These are phyloP conservation scores for Macropis europaea DNA, from an alignment of 2,888 invertebrate species.

Conservation along the genomic window DNA sequence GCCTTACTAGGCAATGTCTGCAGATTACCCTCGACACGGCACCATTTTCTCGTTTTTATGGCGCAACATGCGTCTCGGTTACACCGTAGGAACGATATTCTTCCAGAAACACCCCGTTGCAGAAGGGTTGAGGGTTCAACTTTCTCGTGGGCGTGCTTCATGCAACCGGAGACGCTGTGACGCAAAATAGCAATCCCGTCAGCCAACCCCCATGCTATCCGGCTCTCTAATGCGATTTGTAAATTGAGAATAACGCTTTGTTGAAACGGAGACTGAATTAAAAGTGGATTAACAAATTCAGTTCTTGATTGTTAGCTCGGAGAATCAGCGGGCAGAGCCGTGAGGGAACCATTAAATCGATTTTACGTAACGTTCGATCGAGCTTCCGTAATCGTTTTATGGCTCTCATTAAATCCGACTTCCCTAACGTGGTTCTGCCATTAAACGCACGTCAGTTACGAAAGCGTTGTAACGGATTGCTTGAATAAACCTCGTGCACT, in stretches of 20 bases:
- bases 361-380: slow-evolving; percentile 9
- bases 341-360: background rate
- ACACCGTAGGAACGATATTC: background rate
- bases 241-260: slow-evolving; percentile 15
- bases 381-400: slow-evolving; percentile 28
- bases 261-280: background rate
- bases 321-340: background rate
- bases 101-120: background rate
- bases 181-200: slow-evolving; percentile 24
- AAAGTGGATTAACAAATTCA: background rate
- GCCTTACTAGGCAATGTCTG: no score
- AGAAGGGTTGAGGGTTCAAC: slow-evolving; percentile 5
- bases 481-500: slow-evolving; percentile 4
- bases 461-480: background rate
- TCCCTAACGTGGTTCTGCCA: background rate
- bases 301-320: background rate
- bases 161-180: slow-evolving; percentile 1
- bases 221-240: slow-evolving; percentile 1
- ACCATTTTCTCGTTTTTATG: background rate
- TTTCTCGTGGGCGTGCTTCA: background rate
- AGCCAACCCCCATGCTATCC: background rate
- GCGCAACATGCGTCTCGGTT: background rate
- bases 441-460: background rate
- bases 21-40: no score
- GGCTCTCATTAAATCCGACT: slow-evolving; percentile 22